phyloP scores from a whole-genome alignment of 2,113 vertebrate species.

The Chascanopsetta lugubris region DNA sequence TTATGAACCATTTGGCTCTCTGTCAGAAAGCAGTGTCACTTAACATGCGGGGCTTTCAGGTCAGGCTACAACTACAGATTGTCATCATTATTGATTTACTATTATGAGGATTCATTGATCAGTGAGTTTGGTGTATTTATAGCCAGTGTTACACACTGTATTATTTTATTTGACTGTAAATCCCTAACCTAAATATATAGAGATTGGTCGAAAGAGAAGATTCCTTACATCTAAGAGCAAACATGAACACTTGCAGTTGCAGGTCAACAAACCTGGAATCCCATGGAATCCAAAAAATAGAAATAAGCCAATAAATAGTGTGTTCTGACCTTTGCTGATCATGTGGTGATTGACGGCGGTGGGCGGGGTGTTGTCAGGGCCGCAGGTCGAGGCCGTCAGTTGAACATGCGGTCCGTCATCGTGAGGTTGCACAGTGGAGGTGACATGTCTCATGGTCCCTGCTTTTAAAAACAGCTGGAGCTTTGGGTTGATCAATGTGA shows the following conservation, averaged over 20 bases:
- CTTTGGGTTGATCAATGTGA: slow-evolving; percentile 38
- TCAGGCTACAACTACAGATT: neutral
- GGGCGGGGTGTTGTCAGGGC: slow-evolving; percentile 9
- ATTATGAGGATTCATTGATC: neutral
- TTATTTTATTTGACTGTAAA: neutral
- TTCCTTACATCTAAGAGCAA: neutral
- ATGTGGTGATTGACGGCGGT: slow-evolving; percentile 8
- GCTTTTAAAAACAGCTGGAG: slow-evolving; percentile 37
- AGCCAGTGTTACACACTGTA: neutral
- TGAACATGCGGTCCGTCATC: slow-evolving; percentile 11
- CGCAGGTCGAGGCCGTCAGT: slow-evolving; percentile 29
- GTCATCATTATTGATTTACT: neutral
- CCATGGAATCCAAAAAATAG: too few relatives aligned
- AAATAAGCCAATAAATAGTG: neutral
- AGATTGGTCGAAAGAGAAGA: neutral
- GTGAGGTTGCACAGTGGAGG: neutral
- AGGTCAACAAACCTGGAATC: neutral
- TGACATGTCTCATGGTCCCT: slow-evolving; percentile 34
- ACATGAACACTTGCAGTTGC: neutral
- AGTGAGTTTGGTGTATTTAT: neutral
- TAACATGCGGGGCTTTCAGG: too few relatives aligned
- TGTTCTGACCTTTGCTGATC: slow-evolving; percentile 33
- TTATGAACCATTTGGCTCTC: too few relatives aligned
- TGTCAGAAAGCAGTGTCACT: too few relatives aligned
- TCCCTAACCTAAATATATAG: neutral